These are phyloP conservation scores for Zaprionus obscuricornis DNA, from an alignment of 2,888 invertebrate genomes.

Conservation along the genomic window DNA sequence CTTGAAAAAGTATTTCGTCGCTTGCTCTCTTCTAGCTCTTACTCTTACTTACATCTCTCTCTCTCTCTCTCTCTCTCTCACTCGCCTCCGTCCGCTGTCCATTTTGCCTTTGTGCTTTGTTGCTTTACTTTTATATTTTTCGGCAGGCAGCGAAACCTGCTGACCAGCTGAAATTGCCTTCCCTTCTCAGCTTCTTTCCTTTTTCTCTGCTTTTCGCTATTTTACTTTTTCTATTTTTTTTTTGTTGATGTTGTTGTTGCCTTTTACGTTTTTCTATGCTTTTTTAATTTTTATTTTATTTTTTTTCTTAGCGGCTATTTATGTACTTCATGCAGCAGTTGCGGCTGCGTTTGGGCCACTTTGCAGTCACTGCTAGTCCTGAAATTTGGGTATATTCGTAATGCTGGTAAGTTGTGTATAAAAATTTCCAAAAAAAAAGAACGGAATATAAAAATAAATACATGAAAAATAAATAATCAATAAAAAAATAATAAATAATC, in stretches of 20 bases:
- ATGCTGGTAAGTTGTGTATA: no score
- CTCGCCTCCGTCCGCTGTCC: not conserved
- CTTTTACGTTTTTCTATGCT: slow-evolving; percentile 15
- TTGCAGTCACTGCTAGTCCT: slow-evolving; percentile 22
- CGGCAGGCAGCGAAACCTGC: slow-evolving; percentile 54
- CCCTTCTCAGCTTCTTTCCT: slow-evolving; percentile 12
- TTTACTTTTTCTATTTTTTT: slow-evolving; percentile 5
- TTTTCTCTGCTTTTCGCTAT: no score
- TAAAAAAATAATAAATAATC: no score
- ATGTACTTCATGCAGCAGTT: slow-evolving; percentile 37
- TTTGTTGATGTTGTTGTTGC: not conserved
- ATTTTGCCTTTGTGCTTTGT: slow-evolving; percentile 39
- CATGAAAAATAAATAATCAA: no score
- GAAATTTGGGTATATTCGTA: slow-evolving; percentile 25
- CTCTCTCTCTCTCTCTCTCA: not conserved
- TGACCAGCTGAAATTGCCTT: slow-evolving; percentile 67
- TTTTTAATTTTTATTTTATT: slow-evolving; percentile 1
- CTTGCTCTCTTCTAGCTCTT: slow-evolving; percentile 5
- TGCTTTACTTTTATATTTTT: slow-evolving; percentile 58
- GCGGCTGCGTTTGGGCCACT: slow-evolving; percentile 30
- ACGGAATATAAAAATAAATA: not conserved
- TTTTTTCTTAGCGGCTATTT: slow-evolving; percentile 35
- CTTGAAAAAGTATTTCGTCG: slow-evolving; percentile 74
- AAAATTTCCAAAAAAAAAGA: not conserved
- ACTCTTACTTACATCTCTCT: not conserved